Percentiles rank a stretch among this genome's conserved stretches.
Evolutionary conservation across 2,888 invertebrate species (phyloP).

Genomic region (Ischnura elegans): DNA sequence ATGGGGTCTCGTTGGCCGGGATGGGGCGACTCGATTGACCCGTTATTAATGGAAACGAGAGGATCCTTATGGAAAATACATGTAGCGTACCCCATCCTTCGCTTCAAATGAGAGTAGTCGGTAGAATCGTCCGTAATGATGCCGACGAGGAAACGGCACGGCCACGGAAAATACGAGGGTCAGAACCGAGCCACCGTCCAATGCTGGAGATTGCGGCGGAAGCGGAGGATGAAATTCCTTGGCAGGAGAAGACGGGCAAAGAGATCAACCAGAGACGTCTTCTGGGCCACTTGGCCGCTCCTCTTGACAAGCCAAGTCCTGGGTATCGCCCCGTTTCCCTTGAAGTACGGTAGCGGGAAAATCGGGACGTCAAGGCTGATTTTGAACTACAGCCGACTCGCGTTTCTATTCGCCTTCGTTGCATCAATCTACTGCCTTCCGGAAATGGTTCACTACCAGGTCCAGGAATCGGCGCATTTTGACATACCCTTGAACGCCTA

Average conservation of each 20-base stretch:
- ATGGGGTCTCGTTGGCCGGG: not conserved
- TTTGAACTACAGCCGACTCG: conserved; percentile 36
- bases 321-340: conserved; percentile 28
- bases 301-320: conserved; percentile 5
- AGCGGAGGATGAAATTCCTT: not conserved
- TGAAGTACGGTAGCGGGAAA: conserved; percentile 6
- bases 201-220: not conserved
- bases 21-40: not conserved
- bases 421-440: conserved; percentile 3
- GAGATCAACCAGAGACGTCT: not conserved
- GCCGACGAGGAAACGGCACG: not conserved
- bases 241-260: not conserved
- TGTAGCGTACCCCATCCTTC: not conserved
- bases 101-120: not conserved
- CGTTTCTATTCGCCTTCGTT: not conserved
- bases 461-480: not conserved
- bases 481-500: conserved; percentile 52
- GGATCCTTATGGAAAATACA: not conserved
- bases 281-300: conserved; percentile 38
- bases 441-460: conserved; percentile 39
- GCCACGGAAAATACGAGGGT: not conserved
- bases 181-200: not conserved
- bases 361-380: not conserved
- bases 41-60: not conserved
- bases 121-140: not conserved